A percentile compares a stretch with the other conserved stretches of the same genome.
Evolutionary conservation across 37 sponge, comb jelly and placozoan species (phyloP).

Genomic region (Eunapius fragilis): DNA sequence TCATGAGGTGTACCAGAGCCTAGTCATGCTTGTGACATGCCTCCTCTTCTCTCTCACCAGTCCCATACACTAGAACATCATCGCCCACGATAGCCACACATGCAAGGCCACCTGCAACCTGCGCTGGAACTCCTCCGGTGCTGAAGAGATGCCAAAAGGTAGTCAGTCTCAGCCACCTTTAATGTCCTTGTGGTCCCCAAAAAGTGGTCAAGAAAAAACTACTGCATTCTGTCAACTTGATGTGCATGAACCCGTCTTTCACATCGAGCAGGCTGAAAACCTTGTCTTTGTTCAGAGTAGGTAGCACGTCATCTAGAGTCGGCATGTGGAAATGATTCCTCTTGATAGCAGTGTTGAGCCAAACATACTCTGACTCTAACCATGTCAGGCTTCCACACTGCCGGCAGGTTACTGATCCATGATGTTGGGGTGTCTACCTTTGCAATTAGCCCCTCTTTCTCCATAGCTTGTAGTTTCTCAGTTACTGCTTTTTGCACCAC

Average conservation of each 20-base stretch:
- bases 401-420: too few species aligned
- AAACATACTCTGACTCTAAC: too few species aligned
- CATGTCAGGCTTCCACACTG: too few species aligned
- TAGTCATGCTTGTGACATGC: too few species aligned
- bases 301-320: constrained; percentile 26
- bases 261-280: constrained; percentile 16
- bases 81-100: constrained; percentile 29
- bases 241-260: constrained; percentile 7
- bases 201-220: constrained; percentile 31
- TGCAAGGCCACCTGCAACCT: not conserved
- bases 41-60: too few species aligned
- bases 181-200: constrained; percentile 19
- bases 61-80: constrained; percentile 33
- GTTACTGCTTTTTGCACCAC: too few species aligned
- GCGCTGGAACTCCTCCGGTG: constrained; percentile 30
- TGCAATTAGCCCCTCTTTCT: too few species aligned
- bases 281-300: not conserved
- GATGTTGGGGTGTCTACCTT: too few species aligned
- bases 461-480: too few species aligned
- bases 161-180: not conserved
- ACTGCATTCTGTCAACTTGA: not conserved
- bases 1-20: too few species aligned
- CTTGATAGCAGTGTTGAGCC: constrained; percentile 48
- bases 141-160: constrained; percentile 33
- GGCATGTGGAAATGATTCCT: constrained; percentile 25